Evolutionary conservation across 2,888 invertebrate species (phyloP), one percentile per base, ranked within the genome.

Genomic region (Acronicta psi): DNA sequence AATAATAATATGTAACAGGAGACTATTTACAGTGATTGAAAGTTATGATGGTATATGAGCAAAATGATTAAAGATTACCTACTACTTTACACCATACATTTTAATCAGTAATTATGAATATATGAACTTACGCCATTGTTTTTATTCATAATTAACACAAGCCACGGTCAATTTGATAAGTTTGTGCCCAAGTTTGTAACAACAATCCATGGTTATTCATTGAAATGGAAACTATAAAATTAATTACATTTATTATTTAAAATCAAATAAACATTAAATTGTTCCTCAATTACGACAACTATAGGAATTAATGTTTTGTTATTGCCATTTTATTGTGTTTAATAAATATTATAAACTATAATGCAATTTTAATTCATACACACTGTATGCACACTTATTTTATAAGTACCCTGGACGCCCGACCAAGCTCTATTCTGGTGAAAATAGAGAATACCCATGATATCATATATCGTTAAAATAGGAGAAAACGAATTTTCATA

Each of bases 261-360:
- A 67, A 69, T 70, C 25, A 44, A 52, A 47, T 57, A 31, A 51
- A 43, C 36, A 55, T 53, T 43, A 50, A 59, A 71, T 63, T 50
- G 68, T 64, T 75, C 56, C 67, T 61, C 41, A 57, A 61, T 40
- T 59, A 50, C 54, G 65, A 57, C 58, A 65, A 40, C 69, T 72
- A 59, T 64, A 71, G 63, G 53, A 71, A 67, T 75, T 44, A 75
- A 75, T 72, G 63, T 75, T 78, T 82, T 78, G 80, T 82, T 81
- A 76, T 75, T 74, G 79, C 70, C 70, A 76, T 75, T 79, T 72
- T 78, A 75, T 73, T 75, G 70, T 70, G 71, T 76, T 74, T 69
- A 78, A 69, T 79, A 71, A 74, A 81, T 72, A 75, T 46, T 72
- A 62, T 56, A 40, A 76, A 73, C n/a, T 49, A 59, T 47, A 18